Conservation (phyloP, 37 sponge, comb jelly and placozoan species). For the Bolinopsis microptera region DNA sequence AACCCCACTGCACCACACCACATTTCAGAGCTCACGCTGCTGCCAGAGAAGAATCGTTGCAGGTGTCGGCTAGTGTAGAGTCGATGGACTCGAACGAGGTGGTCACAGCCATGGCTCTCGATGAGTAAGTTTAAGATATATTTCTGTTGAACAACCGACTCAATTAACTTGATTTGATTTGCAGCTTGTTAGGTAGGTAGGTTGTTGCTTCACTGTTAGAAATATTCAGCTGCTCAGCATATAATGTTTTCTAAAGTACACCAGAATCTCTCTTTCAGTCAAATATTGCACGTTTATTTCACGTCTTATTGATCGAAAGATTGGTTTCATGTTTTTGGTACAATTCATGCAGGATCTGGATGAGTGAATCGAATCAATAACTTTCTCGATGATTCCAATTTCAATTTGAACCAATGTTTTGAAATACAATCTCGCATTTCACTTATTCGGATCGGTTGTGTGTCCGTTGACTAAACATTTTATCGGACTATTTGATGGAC, state of each 20-base stretch:
- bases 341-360: too few relatives aligned
- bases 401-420: too few relatives aligned
- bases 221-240: neutral
- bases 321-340: too few relatives aligned
- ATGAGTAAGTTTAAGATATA: constrained; percentile 16
- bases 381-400: too few relatives aligned
- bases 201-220: neutral
- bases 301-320: too few relatives aligned
- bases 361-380: too few relatives aligned
- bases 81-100: constrained; percentile 23
- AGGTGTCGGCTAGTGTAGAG: neutral
- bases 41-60: constrained; percentile 24
- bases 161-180: neutral
- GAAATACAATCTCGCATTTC: too few relatives aligned
- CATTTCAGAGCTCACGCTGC: constrained; percentile 47
- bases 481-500: too few relatives aligned
- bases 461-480: too few relatives aligned
- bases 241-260: too few relatives aligned
- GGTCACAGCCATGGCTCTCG: constrained; percentile 33
- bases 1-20: neutral
- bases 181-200: neutral
- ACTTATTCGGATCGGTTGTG: too few relatives aligned
- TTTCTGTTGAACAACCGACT: neutral
- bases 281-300: neutral
- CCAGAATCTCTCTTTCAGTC: too few relatives aligned